Evolutionary conservation across 2,797 vertebrate genomes (phyloP).

Genomic region (Rhadinocentrus ornatus): DNA sequence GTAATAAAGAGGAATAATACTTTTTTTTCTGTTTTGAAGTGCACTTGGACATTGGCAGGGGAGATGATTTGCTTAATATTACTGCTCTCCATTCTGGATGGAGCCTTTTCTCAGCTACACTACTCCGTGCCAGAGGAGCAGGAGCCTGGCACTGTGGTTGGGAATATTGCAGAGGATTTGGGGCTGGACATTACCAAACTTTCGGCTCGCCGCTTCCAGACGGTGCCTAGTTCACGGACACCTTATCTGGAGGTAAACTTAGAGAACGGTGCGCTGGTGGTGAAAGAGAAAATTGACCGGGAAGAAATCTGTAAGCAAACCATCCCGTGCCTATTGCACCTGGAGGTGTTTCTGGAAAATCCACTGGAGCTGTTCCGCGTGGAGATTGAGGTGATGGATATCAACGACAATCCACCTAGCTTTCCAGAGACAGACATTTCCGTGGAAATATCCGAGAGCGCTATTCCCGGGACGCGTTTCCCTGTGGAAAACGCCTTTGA

Average conservation of each 20-base stretch:
- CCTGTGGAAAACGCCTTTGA: conserved; percentile 97
- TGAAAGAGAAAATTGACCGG: conserved; percentile 95
- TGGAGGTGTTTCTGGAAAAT: conserved; percentile 98
- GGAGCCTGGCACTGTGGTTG: conserved; percentile 96
- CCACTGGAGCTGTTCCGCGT: conserved; percentile 96
- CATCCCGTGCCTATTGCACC: conserved; percentile 91
- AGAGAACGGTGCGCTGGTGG: conserved; percentile 94
- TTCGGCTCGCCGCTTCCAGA: conserved; percentile 95
- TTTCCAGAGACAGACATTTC: conserved; percentile 95
- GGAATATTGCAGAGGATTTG: conserved; percentile 98
- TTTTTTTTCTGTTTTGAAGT: conserved; percentile 63
- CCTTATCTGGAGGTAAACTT: conserved; percentile 96
- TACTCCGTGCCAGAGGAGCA: conserved; percentile 97
- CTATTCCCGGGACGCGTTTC: conserved; percentile 96
- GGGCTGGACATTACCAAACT: conserved; percentile 99
- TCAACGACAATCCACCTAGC: conserved; percentile 95
- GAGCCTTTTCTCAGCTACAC: conserved; percentile 91
- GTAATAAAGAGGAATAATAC: conserved; percentile 75
- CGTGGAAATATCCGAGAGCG: conserved; percentile 98
- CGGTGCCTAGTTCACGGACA: conserved; percentile 93
- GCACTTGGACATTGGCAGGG: conserved; percentile 72
- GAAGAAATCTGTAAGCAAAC: conserved; percentile 96
- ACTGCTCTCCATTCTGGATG: conserved; percentile 89
- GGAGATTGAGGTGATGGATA: conserved; percentile 97
- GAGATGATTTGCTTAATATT: conserved; percentile 92